These are phyloP conservation scores for Epiblema foenella DNA, from an alignment of 2,888 invertebrate species.

Conservation along the genomic window DNA sequence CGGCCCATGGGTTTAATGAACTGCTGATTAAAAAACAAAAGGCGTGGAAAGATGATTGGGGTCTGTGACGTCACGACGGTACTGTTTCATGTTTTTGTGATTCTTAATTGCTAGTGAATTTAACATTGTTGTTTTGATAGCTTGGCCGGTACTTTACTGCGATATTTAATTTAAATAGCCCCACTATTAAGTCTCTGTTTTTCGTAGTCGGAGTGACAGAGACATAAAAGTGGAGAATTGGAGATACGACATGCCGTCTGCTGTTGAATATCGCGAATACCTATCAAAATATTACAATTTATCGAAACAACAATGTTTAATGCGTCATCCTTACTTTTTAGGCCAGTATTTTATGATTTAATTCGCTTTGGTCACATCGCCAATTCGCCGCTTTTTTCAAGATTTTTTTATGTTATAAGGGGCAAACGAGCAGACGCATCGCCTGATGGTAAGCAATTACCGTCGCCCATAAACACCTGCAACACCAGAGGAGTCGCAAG, in stretches of 20 bases:
- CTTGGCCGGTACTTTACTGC: neutral
- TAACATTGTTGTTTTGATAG: neutral
- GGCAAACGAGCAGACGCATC: too few species aligned
- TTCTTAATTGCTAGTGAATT: neutral
- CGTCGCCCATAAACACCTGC: too few species aligned
- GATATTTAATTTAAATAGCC: neutral
- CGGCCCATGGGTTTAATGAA: constrained; percentile 28
- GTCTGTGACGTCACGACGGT: constrained; percentile 11
- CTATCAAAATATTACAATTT: too few species aligned
- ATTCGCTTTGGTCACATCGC: too few species aligned
- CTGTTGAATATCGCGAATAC: too few species aligned
- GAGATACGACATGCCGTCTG: neutral
- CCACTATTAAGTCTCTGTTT: neutral
- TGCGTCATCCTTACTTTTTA: too few species aligned
- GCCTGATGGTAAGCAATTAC: too few species aligned
- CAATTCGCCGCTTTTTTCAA: too few species aligned
- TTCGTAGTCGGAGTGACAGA: neutral
- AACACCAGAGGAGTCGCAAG: too few species aligned
- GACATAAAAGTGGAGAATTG: neutral
- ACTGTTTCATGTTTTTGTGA: constrained; percentile 14
- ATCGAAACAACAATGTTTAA: too few species aligned
- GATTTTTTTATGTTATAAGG: too few species aligned
- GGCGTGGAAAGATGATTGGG: neutral
- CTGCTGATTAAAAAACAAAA: constrained; percentile 22
- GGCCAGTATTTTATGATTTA: too few species aligned